Percentiles rank a stretch among this genome's conserved stretches.
phyloP scores from a whole-genome alignment of 92 coral and sea anemone genomes.

The Muricea muricata region DNA sequence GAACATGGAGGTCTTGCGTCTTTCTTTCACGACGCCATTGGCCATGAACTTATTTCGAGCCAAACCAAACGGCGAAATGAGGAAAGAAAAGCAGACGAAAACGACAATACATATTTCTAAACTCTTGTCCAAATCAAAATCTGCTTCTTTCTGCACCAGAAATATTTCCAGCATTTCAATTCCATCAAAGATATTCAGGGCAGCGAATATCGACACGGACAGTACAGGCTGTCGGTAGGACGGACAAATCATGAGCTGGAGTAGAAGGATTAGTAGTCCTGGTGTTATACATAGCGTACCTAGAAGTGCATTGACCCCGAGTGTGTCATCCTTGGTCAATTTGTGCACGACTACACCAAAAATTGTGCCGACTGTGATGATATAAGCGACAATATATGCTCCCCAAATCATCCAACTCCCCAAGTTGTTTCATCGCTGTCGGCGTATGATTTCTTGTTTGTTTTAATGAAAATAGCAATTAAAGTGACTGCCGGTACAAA shows the following conservation, averaged over 20 bases:
- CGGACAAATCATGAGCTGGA: not conserved
- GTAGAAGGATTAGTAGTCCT: not conserved
- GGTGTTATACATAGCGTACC: slow-evolving; percentile 17
- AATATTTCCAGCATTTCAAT: slow-evolving; percentile 26
- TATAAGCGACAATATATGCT: not conserved
- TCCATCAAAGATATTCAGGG: slow-evolving; percentile 19
- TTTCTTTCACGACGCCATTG: not conserved
- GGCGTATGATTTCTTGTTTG: not conserved
- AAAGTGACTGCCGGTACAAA: not conserved
- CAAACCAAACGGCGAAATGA: not conserved
- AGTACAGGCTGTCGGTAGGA: slow-evolving; percentile 13
- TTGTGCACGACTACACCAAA: not conserved
- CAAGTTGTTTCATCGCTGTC: not conserved
- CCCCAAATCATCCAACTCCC: not conserved
- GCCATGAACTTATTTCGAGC: not conserved
- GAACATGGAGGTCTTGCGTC: not conserved
- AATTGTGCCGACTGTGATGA: not conserved
- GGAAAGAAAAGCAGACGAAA: not conserved
- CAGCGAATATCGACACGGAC: not conserved
- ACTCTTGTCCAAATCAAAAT: not conserved
- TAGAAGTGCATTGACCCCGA: not conserved
- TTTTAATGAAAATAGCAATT: not conserved
- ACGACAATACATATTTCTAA: not conserved
- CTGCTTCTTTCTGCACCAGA: not conserved
- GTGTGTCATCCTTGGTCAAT: not conserved